A percentile compares a stretch with the other conserved stretches of the same genome.
phyloP scores from a whole-genome alignment of 2,113 vertebrate species.

The Fulmarus glacialis region DNA sequence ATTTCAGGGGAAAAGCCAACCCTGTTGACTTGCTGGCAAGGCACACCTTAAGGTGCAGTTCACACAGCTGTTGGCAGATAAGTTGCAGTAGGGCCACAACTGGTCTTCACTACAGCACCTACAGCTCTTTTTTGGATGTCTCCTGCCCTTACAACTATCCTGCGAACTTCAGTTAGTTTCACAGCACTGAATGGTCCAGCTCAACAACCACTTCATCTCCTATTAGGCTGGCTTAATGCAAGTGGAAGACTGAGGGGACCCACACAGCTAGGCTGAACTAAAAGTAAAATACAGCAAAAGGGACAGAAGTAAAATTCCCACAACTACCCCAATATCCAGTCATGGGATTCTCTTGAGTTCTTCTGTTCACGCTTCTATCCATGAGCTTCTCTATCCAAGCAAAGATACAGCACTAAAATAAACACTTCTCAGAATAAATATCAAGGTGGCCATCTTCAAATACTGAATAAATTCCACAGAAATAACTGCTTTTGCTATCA shows the following conservation, averaged over 20 bases:
- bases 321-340: neutral
- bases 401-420: neutral
- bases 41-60: neutral
- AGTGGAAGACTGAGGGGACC: neutral
- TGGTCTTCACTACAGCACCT: neutral
- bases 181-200: neutral
- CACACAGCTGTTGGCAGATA: neutral
- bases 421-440: neutral
- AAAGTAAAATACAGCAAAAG: neutral
- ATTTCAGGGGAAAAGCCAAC: neutral
- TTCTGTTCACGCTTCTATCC: neutral
- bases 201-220: neutral
- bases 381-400: neutral
- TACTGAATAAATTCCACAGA: neutral
- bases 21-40: neutral
- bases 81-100: neutral
- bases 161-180: neutral
- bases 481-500: neutral
- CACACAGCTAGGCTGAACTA: neutral
- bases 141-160: neutral
- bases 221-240: neutral
- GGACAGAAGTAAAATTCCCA: neutral
- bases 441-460: neutral
- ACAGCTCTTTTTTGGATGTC: neutral
- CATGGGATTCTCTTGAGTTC: neutral